Evolutionary conservation across 2,888 invertebrate genomes (phyloP).

Genomic region (Phymatocera aterrima): DNA sequence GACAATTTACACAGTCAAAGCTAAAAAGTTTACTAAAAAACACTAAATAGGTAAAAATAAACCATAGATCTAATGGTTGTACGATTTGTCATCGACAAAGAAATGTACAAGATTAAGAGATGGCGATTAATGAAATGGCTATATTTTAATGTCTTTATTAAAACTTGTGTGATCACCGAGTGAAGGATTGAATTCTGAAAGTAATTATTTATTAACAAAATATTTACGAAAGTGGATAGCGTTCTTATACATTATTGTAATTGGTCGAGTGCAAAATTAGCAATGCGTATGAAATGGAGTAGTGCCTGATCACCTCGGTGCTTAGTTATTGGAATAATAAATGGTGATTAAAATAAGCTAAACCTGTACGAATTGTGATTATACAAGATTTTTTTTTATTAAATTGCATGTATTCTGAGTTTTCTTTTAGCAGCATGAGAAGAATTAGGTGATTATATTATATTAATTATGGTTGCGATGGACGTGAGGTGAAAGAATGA

Average conservation of each 20-base stretch:
- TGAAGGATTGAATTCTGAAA: too few relatives aligned
- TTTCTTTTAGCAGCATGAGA: too few relatives aligned
- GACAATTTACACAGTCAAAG: not conserved
- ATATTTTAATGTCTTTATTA: too few relatives aligned
- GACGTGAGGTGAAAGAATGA: conserved; percentile 35
- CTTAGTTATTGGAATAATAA: conserved; percentile 22
- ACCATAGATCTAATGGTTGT: not conserved
- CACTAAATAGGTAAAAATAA: not conserved
- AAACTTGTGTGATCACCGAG: too few relatives aligned
- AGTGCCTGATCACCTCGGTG: conserved; percentile 37
- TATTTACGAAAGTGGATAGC: too few relatives aligned
- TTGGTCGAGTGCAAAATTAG: conserved; percentile 21
- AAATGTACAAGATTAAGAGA: not conserved
- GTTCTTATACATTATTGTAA: too few relatives aligned
- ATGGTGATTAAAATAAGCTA: conserved; percentile 30
- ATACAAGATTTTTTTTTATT: not conserved
- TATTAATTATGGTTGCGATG: conserved; percentile 40
- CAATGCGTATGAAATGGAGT: conserved; percentile 26
- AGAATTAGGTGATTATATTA: too few relatives aligned
- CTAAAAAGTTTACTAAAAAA: not conserved
- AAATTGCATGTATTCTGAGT: too few relatives aligned
- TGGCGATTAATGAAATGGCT: too few relatives aligned
- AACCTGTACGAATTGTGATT: not conserved
- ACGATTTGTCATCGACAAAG: not conserved
- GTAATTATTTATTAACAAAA: too few relatives aligned